A percentile compares a stretch with the other conserved stretches of the same genome.
Evolutionary conservation across 2,113 vertebrate species (phyloP).

Genomic region (Dromas ardeola): DNA sequence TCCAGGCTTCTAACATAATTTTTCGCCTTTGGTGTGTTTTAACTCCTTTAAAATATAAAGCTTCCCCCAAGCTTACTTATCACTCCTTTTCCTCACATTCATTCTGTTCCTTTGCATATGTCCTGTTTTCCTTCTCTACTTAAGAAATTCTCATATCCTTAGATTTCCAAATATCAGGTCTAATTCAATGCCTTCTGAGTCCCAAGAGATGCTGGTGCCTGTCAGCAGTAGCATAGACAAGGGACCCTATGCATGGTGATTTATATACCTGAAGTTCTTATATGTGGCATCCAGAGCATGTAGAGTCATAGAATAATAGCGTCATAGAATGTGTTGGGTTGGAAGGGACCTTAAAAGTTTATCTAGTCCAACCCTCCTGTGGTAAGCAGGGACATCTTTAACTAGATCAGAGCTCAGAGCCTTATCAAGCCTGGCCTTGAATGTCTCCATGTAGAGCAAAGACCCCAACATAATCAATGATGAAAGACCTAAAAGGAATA

Average conservation of each 20-base stretch:
- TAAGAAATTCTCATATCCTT: neutral
- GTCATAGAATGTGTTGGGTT: no score
- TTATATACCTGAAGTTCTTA: neutral
- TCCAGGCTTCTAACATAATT: neutral
- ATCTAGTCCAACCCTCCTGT: no score
- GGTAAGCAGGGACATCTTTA: no score
- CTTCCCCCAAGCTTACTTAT: neutral
- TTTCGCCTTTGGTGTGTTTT: neutral
- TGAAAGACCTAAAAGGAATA: neutral
- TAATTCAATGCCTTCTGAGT: neutral
- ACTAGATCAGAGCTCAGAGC: no score
- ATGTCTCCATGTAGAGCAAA: neutral
- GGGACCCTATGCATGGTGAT: neutral
- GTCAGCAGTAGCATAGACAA: neutral
- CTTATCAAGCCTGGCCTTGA: no score
- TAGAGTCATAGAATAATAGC: neutral
- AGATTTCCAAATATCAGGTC: neutral
- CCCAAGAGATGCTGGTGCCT: neutral
- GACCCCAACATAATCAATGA: neutral
- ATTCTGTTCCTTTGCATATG: neutral
- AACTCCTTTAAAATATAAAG: neutral
- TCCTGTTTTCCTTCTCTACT: neutral
- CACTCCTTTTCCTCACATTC: neutral
- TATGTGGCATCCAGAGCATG: neutral
- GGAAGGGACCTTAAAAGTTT: no score